Conservation (phyloP, 2,888 invertebrate genomes). For the Aromia moschata region DNA sequence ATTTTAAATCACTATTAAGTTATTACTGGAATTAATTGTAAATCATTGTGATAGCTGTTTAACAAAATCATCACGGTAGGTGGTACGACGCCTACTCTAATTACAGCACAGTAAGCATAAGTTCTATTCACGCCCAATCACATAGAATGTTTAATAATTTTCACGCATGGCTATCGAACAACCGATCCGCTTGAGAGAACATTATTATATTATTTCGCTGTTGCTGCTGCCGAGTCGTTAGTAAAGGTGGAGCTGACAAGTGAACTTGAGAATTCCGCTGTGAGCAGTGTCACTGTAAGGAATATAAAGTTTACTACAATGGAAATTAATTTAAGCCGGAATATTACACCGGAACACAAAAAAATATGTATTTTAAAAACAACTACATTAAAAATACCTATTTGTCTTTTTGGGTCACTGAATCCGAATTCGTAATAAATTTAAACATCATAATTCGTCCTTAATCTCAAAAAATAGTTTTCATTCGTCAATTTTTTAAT, state of each 20-base stretch:
- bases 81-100: slow-evolving; percentile 39
- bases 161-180: slow-evolving; percentile 24
- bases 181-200: slow-evolving; percentile 14
- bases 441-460: too few species aligned
- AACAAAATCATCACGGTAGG: slow-evolving; percentile 39
- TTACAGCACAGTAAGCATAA: slow-evolving; percentile 30
- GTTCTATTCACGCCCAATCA: slow-evolving; percentile 25
- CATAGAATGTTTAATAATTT: slow-evolving; percentile 31
- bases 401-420: too few species aligned
- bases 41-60: slow-evolving; percentile 29
- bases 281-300: too few species aligned
- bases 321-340: too few species aligned
- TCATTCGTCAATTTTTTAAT: too few species aligned
- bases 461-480: too few species aligned
- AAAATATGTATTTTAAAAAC: too few species aligned
- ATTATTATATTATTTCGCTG: neutral
- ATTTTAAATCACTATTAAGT: slow-evolving; percentile 34
- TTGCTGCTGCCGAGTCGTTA: neutral
- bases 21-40: slow-evolving; percentile 35
- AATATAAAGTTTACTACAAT: too few species aligned
- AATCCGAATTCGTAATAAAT: too few species aligned
- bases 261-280: too few species aligned
- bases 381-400: too few species aligned
- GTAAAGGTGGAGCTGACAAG: neutral
- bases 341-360: too few species aligned